phyloP scores from a whole-genome alignment of 2,888 invertebrate species.

The Biston betularia region DNA sequence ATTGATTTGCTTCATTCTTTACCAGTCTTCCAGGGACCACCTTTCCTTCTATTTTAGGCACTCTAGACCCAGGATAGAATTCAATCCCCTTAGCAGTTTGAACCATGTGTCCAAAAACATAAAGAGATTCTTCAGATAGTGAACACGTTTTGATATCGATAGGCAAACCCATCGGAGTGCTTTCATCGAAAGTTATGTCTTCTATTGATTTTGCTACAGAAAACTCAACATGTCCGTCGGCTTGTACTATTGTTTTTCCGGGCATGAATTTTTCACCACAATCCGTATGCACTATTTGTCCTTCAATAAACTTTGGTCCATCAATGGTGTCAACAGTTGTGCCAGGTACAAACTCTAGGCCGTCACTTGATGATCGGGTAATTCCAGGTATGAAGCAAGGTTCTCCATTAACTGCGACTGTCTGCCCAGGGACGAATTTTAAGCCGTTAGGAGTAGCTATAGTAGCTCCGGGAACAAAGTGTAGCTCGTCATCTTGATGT shows the following conservation, averaged over 20 bases:
- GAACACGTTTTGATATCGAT: slow-evolving; percentile 85
- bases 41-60: slow-evolving; percentile 85
- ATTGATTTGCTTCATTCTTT: slow-evolving; percentile 86
- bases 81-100: slow-evolving; percentile 88
- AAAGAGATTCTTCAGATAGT: slow-evolving; percentile 80
- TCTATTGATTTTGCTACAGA: slow-evolving; percentile 85
- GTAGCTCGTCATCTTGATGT: slow-evolving; percentile 82
- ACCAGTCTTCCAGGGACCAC: slow-evolving; percentile 88
- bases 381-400: slow-evolving; percentile 87
- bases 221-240: slow-evolving; percentile 85
- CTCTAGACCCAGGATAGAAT: slow-evolving; percentile 87
- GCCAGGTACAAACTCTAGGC: slow-evolving; percentile 86
- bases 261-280: slow-evolving; percentile 88
- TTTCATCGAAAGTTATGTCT: slow-evolving; percentile 85
- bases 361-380: slow-evolving; percentile 74
- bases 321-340: slow-evolving; percentile 87
- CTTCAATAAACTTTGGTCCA: slow-evolving; percentile 88
- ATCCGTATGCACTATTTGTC: slow-evolving; percentile 87
- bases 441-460: slow-evolving; percentile 87
- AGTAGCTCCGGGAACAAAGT: slow-evolving; percentile 88
- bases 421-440: slow-evolving; percentile 89
- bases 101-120: slow-evolving; percentile 89
- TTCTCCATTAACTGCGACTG: slow-evolving; percentile 81
- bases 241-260: slow-evolving; percentile 83
- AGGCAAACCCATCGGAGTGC: slow-evolving; percentile 84